phyloP scores from a whole-genome alignment of 2,888 invertebrate genomes.

The Chesias legatella region DNA sequence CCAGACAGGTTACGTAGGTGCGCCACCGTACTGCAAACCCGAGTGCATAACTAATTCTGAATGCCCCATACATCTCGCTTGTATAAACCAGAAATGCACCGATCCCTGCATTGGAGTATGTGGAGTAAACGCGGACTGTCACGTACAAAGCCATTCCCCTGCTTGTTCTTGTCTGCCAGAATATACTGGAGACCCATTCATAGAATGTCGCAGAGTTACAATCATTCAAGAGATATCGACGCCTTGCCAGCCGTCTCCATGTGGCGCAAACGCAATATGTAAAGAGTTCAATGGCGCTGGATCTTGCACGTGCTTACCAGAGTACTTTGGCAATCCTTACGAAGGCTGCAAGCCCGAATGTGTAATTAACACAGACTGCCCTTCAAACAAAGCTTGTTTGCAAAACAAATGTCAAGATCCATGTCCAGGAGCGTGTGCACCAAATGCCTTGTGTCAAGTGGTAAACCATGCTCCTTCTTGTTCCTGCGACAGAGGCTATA shows the following conservation, averaged over 20 bases:
- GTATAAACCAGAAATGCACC: constrained; percentile 87
- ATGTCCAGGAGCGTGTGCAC: constrained; percentile 88
- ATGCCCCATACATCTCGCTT: constrained; percentile 84
- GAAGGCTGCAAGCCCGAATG: constrained; percentile 88
- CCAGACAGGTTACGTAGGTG: constrained; percentile 82
- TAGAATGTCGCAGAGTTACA: constrained; percentile 76
- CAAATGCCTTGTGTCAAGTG: constrained; percentile 87
- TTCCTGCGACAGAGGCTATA: constrained; percentile 83
- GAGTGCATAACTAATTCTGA: constrained; percentile 90
- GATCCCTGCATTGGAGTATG: constrained; percentile 88
- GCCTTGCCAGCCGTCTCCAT: constrained; percentile 83
- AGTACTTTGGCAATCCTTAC: constrained; percentile 88
- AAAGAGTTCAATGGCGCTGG: constrained; percentile 81
- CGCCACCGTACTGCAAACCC: constrained; percentile 88
- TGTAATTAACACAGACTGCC: constrained; percentile 85
- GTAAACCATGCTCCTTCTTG: constrained; percentile 86
- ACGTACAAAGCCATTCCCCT: constrained; percentile 87
- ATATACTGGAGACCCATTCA: constrained; percentile 88
- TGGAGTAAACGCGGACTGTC: constrained; percentile 86
- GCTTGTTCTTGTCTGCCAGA: constrained; percentile 84
- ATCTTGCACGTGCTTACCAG: constrained; percentile 85
- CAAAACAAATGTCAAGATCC: constrained; percentile 87
- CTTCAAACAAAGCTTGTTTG: constrained; percentile 84
- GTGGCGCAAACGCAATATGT: constrained; percentile 83
- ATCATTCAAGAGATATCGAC: constrained; percentile 64